These are phyloP conservation scores for Rhynchonycteris naso DNA, from an alignment of 2,797 vertebrate species.

Conservation along the genomic window DNA sequence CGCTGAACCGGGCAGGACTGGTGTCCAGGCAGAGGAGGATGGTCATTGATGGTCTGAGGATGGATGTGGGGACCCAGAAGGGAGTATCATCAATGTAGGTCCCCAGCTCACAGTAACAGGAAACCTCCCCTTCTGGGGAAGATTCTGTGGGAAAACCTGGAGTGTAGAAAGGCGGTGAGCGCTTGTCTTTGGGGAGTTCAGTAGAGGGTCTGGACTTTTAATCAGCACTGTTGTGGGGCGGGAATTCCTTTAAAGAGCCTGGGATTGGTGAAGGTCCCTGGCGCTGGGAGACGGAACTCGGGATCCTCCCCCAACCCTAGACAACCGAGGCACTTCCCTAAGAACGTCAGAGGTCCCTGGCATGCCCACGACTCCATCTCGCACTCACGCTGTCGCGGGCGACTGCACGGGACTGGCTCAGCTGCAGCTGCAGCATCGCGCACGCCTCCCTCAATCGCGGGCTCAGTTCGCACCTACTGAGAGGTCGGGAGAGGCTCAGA, in stretches of 20 bases:
- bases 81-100: not conserved
- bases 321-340: not conserved
- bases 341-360: not conserved
- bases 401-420: conserved; percentile 87
- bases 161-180: not conserved
- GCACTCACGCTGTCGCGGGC: conserved; percentile 94
- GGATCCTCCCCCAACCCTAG: not conserved
- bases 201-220: not conserved
- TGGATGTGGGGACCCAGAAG: no score
- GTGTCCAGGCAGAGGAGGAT: not conserved
- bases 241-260: not conserved
- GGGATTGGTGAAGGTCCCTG: not conserved
- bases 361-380: fast-evolving
- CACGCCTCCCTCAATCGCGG: conserved; percentile 96
- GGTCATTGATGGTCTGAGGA: not conserved
- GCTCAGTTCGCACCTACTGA: conserved; percentile 93
- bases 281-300: not conserved
- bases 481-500: not conserved
- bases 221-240: not conserved
- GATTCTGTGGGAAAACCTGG: not conserved
- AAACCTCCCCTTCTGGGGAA: not conserved
- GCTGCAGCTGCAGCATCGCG: conserved; percentile 91
- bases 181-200: not conserved
- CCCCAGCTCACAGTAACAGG: not conserved
- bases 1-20: fast-evolving